Evolutionary conservation across 1,140 invertebrate species (phyloP).

Genomic region (Cyrtorhinus lividipennis): DNA sequence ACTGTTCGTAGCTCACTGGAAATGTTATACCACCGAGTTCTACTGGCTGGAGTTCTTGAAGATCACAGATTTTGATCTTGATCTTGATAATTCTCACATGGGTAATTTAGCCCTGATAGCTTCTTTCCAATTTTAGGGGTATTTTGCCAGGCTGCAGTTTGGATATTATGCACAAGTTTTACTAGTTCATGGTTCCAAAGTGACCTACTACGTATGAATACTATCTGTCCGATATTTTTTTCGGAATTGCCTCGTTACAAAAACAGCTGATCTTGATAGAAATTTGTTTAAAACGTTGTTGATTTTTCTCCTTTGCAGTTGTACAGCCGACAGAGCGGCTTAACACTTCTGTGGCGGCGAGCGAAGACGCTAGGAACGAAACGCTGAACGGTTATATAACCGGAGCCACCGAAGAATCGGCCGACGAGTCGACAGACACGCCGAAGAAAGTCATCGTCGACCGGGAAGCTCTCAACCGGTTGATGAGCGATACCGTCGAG

Average conservation of each 20-base stretch:
- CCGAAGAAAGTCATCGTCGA: neutral
- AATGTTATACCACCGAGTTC: too few species aligned
- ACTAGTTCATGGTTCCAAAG: neutral
- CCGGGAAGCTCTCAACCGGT: neutral
- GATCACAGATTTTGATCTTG: too few species aligned
- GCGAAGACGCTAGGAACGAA: neutral
- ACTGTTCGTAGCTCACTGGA: too few species aligned
- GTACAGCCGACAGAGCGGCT: too few species aligned
- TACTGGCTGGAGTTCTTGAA: too few species aligned
- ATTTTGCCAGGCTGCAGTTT: too few species aligned
- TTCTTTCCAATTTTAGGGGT: too few species aligned
- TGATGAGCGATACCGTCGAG: neutral
- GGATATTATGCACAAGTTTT: too few species aligned
- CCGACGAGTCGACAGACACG: neutral
- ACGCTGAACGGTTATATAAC: neutral
- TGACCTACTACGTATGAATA: neutral
- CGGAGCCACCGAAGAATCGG: neutral
- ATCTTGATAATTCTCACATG: too few species aligned
- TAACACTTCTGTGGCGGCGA: neutral
- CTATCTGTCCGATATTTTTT: neutral
- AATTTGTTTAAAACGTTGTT: neutral
- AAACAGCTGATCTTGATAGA: neutral
- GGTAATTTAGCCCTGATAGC: too few species aligned
- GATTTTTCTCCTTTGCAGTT: too few species aligned
- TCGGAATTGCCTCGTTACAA: too few species aligned